These are phyloP conservation scores for Arctopsyche grandis DNA, from an alignment of 1,140 invertebrate genomes.

Conservation along the genomic window DNA sequence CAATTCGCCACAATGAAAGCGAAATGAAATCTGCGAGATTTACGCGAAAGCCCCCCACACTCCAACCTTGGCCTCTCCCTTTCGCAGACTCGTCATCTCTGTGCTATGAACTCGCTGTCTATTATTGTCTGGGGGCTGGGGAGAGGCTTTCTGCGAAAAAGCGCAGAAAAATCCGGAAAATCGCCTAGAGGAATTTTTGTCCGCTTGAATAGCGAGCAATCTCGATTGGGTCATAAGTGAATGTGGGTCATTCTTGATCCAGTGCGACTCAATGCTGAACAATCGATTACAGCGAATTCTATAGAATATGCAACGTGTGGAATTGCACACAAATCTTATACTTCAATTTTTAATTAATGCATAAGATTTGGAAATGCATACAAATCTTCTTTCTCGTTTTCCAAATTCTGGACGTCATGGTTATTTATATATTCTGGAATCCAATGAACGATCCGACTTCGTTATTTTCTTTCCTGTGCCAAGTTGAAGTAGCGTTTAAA, in stretches of 20 bases:
- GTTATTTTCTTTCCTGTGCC: too few relatives aligned
- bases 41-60: constrained; percentile 18
- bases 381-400: too few relatives aligned
- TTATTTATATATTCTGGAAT: too few relatives aligned
- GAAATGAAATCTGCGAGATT: constrained; percentile 31
- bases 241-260: neutral
- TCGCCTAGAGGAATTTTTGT: neutral
- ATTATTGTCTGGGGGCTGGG: neutral
- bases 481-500: too few relatives aligned
- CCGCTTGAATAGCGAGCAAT: neutral
- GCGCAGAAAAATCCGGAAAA: neutral
- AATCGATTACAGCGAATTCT: too few relatives aligned
- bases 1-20: constrained; percentile 42
- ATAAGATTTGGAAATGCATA: too few relatives aligned
- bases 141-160: neutral
- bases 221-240: neutral
- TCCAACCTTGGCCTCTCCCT: neutral
- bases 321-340: too few relatives aligned
- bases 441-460: too few relatives aligned
- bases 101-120: constrained; percentile 2
- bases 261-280: too few relatives aligned
- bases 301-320: too few relatives aligned
- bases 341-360: too few relatives aligned
- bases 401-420: too few relatives aligned
- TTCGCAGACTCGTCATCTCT: neutral